These are phyloP conservation scores for Caenorhabditis macrosperma DNA, from an alignment of 2,888 invertebrate genomes.

Conservation along the genomic window DNA sequence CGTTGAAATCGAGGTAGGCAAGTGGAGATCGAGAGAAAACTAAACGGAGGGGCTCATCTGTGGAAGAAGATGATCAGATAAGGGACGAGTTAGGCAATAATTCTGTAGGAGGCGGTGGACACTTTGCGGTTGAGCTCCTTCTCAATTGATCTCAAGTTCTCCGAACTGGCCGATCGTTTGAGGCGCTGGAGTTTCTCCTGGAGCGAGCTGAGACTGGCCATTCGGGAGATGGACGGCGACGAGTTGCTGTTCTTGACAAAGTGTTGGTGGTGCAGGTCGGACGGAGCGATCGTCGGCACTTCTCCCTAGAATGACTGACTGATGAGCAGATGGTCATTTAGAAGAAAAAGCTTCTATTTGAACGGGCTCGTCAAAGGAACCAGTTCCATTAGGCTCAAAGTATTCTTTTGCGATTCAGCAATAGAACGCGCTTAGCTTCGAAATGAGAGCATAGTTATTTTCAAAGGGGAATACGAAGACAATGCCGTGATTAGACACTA, in stretches of 20 bases:
- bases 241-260: conserved; percentile 5
- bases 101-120: not conserved
- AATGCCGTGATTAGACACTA: no score
- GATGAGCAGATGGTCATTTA: no score
- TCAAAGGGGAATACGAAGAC: no score
- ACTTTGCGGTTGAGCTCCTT: not conserved
- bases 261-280: not conserved
- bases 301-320: not conserved
- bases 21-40: not conserved
- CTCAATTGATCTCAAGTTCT: not conserved
- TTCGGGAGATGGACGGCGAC: conserved; percentile 10
- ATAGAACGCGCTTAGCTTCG: no score
- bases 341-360: no score
- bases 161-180: not conserved
- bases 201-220: conserved; percentile 3
- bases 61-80: conserved; percentile 7
- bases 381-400: no score
- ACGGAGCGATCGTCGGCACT: not conserved
- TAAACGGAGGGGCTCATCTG: not conserved
- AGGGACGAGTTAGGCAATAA: not conserved
- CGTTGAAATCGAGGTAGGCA: not conserved
- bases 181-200: not conserved
- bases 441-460: no score
- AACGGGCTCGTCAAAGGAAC: no score
- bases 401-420: no score